Conservation (phyloP, 2,888 invertebrate species). For the Colletes collaris region DNA sequence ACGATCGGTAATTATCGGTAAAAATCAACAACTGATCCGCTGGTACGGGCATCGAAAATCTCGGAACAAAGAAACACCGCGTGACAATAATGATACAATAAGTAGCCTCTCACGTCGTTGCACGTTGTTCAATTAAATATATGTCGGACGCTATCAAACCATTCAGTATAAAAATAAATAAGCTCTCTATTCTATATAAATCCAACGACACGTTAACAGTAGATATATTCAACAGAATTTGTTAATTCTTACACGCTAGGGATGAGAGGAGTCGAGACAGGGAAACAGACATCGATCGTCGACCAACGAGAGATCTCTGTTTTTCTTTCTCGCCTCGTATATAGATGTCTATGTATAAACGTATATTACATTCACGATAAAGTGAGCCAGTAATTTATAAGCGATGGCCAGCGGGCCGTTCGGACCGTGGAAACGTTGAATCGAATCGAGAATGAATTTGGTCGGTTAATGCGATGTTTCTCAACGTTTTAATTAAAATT, state of each 20-base stretch:
- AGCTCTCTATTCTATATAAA: constrained; percentile 72
- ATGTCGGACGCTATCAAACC: constrained; percentile 46
- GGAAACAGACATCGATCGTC: not conserved
- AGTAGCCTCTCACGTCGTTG: constrained; percentile 5
- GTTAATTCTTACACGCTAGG: constrained; percentile 39
- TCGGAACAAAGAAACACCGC: constrained; percentile 29
- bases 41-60: not conserved
- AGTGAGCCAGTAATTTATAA: not conserved
- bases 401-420: no score
- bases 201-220: constrained; percentile 63
- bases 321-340: constrained; percentile 2
- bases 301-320: not conserved
- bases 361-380: constrained; percentile 12
- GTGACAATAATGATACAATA: constrained; percentile 9
- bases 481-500: constrained; percentile 20
- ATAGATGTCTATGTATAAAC: not conserved
- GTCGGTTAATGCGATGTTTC: constrained; percentile 32
- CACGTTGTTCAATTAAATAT: constrained; percentile 44
- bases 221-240: constrained; percentile 38
- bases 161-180: constrained; percentile 77
- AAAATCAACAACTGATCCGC: constrained; percentile 44
- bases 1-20: constrained; percentile 19
- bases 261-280: not conserved
- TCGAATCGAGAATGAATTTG: constrained; percentile 13
- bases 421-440: constrained; percentile 33